Conservation (phyloP, 64 coral and sea anemone species). For the Porites australiensis region DNA sequence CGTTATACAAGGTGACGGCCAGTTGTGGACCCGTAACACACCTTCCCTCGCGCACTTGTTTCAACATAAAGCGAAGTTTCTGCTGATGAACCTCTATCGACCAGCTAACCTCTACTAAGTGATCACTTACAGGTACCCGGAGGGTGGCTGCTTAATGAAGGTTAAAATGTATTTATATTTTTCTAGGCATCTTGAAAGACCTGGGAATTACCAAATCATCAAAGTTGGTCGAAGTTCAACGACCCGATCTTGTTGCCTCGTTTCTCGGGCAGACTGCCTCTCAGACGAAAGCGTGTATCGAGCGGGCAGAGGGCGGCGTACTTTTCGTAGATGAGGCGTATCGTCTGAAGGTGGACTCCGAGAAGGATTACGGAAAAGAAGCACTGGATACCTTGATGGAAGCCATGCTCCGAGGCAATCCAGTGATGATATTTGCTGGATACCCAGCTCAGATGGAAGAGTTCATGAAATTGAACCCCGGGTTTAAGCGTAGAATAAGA, state of each 20-base stretch:
- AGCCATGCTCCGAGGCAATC: conserved; percentile 1
- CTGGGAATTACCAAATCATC: neutral
- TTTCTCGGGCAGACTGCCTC: conserved; percentile 16
- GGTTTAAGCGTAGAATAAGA: neutral
- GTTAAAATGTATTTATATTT: neutral
- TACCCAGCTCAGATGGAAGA: conserved; percentile 31
- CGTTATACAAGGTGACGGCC: too few species aligned
- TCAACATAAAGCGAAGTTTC: too few species aligned
- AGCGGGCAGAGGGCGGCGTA: too few species aligned
- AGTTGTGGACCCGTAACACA: too few species aligned
- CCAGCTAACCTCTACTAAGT: too few species aligned
- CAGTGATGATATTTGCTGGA: conserved; percentile 10
- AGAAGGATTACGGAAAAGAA: too few species aligned
- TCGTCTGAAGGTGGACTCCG: too few species aligned
- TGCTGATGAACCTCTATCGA: too few species aligned
- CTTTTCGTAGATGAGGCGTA: too few species aligned
- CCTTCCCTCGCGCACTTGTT: too few species aligned
- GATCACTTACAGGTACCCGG: too few species aligned
- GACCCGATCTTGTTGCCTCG: conserved; percentile 29
- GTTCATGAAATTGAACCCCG: neutral
- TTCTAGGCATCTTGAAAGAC: conserved; percentile 18
- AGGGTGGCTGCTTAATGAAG: too few species aligned
- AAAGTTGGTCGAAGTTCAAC: conserved; percentile 2
- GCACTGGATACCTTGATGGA: neutral
- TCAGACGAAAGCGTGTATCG: conserved; percentile 13